These are phyloP conservation scores for Trissoscelio sp. DNA, from an alignment of 2,888 invertebrate species.

Conservation along the genomic window DNA sequence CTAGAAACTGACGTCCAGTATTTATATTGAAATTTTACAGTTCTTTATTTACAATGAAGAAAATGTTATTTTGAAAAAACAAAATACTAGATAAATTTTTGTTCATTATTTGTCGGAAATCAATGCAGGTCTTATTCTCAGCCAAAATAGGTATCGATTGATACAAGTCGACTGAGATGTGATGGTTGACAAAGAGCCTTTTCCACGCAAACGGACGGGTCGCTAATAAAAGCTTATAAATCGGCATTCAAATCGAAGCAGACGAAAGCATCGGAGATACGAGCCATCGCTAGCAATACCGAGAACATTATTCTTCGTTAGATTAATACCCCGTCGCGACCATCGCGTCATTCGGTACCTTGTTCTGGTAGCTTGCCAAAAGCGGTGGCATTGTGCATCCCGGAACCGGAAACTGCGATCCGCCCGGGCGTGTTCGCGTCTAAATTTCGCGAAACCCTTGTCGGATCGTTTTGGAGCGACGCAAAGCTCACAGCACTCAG, in stretches of 20 bases:
- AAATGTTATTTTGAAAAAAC: too few relatives aligned
- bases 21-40: too few relatives aligned
- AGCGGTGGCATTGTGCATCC: constrained; percentile 75
- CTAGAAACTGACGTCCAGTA: too few relatives aligned
- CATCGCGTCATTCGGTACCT: constrained; percentile 74
- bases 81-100: too few relatives aligned
- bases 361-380: constrained; percentile 79
- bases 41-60: too few relatives aligned
- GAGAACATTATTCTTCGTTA: constrained; percentile 74
- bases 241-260: constrained; percentile 65
- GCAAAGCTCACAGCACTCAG: constrained; percentile 41
- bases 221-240: constrained; percentile 64
- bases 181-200: constrained; percentile 17
- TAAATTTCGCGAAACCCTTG: constrained; percentile 67
- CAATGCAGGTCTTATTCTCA: too few relatives aligned
- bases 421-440: constrained; percentile 53
- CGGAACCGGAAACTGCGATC: constrained; percentile 75
- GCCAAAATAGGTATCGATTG: too few relatives aligned
- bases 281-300: constrained; percentile 64
- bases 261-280: constrained; percentile 53
- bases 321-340: constrained; percentile 79
- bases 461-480: constrained; percentile 33
- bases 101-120: too few relatives aligned
- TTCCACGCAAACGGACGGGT: constrained; percentile 1
- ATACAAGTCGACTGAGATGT: not conserved